Base-by-base conservation (phyloP, 2,797 vertebrate genomes). In the Chelon labrosus region DNA sequence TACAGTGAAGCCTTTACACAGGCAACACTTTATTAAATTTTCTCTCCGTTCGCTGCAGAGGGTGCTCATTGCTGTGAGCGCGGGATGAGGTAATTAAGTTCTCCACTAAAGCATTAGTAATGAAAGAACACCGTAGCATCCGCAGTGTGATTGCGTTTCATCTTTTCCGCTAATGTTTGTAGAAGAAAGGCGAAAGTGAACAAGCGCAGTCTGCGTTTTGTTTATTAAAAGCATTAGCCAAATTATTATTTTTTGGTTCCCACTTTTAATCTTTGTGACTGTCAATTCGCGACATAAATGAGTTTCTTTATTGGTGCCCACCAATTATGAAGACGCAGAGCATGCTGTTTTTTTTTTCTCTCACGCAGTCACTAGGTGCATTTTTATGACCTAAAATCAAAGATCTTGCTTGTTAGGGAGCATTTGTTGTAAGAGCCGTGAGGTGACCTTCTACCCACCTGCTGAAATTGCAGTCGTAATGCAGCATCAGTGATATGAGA, bases 41-140 rank as follows among this genome's bases (percentile, higher is more conserved):
- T 74, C 65, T 61, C 65, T 77, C 27, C 22, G 51, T 66, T 19
- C 17, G 7, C 44, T 51, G 14, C 75, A 13, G 70, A 82, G 55
- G 54, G 50, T 73, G 27, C 37, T 82, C 54, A 19, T 38, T 50
- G 65, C 63, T 68, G 62, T 84, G 78, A 72, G 35, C 59, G 58
- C 52, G 14, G 74, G 73, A 73, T 42, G 69, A 70, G 46, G 58
- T 76, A 70, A 85, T 85, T 87, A 73, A 46, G 31, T 73, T 77
- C 63, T 72, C 35, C 31, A 51, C 16, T 51, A 54, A 66, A 73
- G 65, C 63, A 65, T 72, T 75, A 58, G 63, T 25, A 0, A 37
- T 50, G 46, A 73, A 77, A 57, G 31, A 68, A 66, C 52, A 47
- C 25, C 0, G 6, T 31, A 16, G 42, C 52, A n/a, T 52, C 53